Evolutionary conservation across 2,888 invertebrate species (phyloP), one percentile per base, ranked within the genome.

Genomic region (Campoletis raptor): DNA sequence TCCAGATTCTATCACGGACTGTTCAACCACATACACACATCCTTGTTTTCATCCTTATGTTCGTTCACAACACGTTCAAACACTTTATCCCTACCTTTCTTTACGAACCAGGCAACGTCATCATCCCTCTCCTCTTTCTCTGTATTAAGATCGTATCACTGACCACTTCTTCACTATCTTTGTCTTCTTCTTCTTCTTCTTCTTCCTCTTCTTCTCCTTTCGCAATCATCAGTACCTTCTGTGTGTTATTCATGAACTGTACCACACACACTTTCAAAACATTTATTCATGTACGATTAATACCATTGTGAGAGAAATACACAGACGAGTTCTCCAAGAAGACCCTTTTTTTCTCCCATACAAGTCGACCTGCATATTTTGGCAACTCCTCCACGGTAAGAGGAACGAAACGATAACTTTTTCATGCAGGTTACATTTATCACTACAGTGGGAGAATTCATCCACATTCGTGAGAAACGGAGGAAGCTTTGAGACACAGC

Each of bases 291-390:
- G 24, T n/a, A 54, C 37, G 37, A 37, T 9, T 52, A 2, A 40
- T 18, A 21, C 37, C 18, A 12, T 37, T 37, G 70, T 76, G 66
- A 70, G 30, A 83, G 81, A 79, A 40, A 80, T 54, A 72, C 48
- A 64, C 37, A 40, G 8, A 70, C n/a, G 36, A 70, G 57, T 21
- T 37, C 24, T 36, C 42, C 69, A 61, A 30, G 57, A 74, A 79
- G 74, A 83, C 86, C 84, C 84, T 84, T 86, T 76, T 76, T 76
- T 78, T 69, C 81, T 74, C 81, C 54, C 64, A 70, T 78, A 52
- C 74, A 42, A 45, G 48, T 70, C 84, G 86, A 84, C 86, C 84
- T 81, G 81, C 80, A 72, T 87, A 88, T 91, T 91, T 91, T 87
- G 91, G 88, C 89, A 89, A 84, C 77, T 80, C 57, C 45, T 61